These are phyloP conservation scores for Drosophila basisetae DNA, from an alignment of 2,888 invertebrate genomes.

Conservation along the genomic window DNA sequence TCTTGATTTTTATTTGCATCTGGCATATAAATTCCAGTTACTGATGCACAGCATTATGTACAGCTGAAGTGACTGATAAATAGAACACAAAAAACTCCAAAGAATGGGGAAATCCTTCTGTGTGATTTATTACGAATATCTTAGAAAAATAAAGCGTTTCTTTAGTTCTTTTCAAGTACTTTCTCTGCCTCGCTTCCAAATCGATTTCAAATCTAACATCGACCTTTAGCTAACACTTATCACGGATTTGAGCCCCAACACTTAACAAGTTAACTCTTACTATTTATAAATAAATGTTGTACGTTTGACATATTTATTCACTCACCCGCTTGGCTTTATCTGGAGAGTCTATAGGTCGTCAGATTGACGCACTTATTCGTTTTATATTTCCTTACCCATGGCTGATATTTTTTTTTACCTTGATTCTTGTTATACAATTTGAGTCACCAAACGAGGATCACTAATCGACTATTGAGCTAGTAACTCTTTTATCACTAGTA, in stretches of 20 bases:
- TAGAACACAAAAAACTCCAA: background rate
- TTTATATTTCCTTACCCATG: background rate
- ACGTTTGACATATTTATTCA: too few relatives aligned
- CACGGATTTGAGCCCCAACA: conserved; percentile 5
- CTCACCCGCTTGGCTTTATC: conserved; percentile 12
- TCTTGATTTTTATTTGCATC: conserved; percentile 51
- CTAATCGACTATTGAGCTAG: background rate
- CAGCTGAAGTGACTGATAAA: background rate
- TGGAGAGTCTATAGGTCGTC: conserved; percentile 20
- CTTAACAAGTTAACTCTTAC: conserved; percentile 11
- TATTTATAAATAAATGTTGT: background rate
- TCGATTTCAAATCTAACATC: background rate
- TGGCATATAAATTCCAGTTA: conserved; percentile 38
- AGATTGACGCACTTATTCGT: background rate
- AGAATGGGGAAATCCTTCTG: background rate
- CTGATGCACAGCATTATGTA: conserved; percentile 11
- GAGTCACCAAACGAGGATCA: background rate
- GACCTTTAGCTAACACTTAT: conserved; percentile 14
- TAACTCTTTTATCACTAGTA: background rate
- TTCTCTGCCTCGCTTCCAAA: background rate
- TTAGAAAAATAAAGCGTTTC: background rate
- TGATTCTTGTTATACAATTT: background rate
- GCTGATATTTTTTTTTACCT: background rate
- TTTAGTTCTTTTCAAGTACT: background rate
- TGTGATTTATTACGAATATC: background rate